phyloP scores from a whole-genome alignment of 2,113 vertebrate genomes.

The Hucho hucho region DNA sequence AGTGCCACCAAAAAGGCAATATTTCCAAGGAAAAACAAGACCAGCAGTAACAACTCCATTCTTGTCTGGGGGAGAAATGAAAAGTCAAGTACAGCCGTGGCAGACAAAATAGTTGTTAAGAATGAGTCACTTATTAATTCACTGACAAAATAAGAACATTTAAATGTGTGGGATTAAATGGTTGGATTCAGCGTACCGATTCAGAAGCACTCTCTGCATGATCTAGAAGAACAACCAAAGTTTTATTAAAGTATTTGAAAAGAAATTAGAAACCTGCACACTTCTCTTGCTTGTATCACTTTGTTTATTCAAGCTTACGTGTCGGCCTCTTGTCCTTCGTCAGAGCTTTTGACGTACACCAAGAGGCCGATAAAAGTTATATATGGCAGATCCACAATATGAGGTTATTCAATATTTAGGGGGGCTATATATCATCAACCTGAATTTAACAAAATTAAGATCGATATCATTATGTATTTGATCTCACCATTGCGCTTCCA shows the following conservation, averaged over 20 bases:
- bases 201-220: neutral
- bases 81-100: neutral
- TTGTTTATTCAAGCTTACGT: no score
- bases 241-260: neutral
- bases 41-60: conserved; percentile 44
- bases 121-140: neutral
- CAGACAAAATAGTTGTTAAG: neutral
- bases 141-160: neutral
- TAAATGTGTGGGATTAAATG: neutral
- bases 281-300: no score
- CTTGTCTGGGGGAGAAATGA: conserved; percentile 41
- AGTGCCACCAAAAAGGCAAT: conserved; percentile 72
- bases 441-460: neutral
- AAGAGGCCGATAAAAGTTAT: no score
- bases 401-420: neutral
- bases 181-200: neutral
- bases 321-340: no score
- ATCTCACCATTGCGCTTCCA: conserved; percentile 36
- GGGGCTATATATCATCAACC: neutral
- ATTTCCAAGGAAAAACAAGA: conserved; percentile 67
- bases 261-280: neutral
- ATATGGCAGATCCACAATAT: neutral
- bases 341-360: no score
- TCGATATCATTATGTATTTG: no score
- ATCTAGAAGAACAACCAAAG: conserved; percentile 11